Base-by-base conservation (phyloP, 2,888 invertebrate genomes). In the Diachrysia chrysitis region DNA sequence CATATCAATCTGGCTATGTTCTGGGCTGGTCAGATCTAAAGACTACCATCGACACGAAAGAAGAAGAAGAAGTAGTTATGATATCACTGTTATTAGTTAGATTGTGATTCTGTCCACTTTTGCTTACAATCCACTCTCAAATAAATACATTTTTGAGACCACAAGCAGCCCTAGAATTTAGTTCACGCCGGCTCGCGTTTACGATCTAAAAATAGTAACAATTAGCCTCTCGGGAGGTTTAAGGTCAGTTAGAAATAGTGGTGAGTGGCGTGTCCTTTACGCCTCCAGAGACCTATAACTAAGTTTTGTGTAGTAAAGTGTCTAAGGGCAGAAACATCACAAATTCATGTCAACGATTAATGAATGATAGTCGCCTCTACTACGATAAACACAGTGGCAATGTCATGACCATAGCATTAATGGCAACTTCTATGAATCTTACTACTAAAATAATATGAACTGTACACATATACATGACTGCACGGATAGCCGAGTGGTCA, bases 171-270 rank as follows among this genome's bases (percentile, higher is more conserved):
- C 74, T 68, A 21, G 19, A 17, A 35, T 32, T 59, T 60, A 66
- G 54, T 37, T 58, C 53, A 51, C 37, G 19, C 23, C 57, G 16
- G 53, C 17, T 32, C n/a, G 55, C 54, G 55, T 37, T 58, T 61
- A 56, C 58, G 19, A 21, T 58, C 79, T 64, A 79, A 76, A 76
- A 75, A 76, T 79, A 79, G 60, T 54, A 16, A 60, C 56, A 69
- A 79, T 76, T 76, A 69, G 53, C 59, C 69, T 51, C 66, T 7
- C 29, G 48, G 46, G 76, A 59, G 66, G 17, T 54, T 58, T 72
- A 66, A 76, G 76, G 77, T 57, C 77, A 23, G 35, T 46, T 66
- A 62, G 63, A 71, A 64, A 64, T 71, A 72, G 57, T 60, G 17
- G 58, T 62, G 2, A 62, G 76, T 66, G 16, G 42, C 57, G 48